Base-by-base conservation (phyloP, 2,113 vertebrate genomes). In the Perca schrenkii region DNA sequence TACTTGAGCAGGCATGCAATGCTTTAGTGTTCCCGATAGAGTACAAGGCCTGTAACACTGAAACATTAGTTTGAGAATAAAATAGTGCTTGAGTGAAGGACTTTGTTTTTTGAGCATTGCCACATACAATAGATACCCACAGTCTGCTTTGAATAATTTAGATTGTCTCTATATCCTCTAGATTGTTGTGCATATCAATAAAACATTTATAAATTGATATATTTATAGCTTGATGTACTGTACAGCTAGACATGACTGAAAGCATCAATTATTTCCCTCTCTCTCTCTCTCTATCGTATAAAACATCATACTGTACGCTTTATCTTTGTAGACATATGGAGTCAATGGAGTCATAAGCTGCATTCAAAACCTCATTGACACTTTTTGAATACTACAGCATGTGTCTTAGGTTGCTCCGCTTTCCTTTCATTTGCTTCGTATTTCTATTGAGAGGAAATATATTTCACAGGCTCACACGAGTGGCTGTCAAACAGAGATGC, bases 21-120 rank as follows among this genome's bases (percentile, higher is more conserved):
- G 28, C 69, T 79, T 81, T 49, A 84, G 50, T 72, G 73, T 49
- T 81, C 63, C 66, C 74, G 8, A 36, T 58, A 56, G 65, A 74
- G 46, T 34, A 36, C 47, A 49, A 65, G 54, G 53, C 64, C 73
- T 46, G 70, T 64, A 78, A 64, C 67, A 60, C 17, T 60, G 50
- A 68, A 79, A 81, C 68, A 71, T 75, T 77, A 34, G 50, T 46
- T 62, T 82, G 21, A 2, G 53, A 69, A 80, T 52, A 31, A 65
- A 80, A 65, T 5, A 10, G 19, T 69, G 43, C 58, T 52, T n/a
- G 4, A 69, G 14, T 66, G 56, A 60, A 22, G 25, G 25, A 68
- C 57, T 47, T 67, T 46, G 11, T 64, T 64, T 43, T 77, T 73
- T 52, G 3, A 58, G 3, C 71, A 56, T 36, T 47, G 10, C 63